Conservation (phyloP, 2,888 invertebrate genomes). For the Philopedon plagiatum region DNA sequence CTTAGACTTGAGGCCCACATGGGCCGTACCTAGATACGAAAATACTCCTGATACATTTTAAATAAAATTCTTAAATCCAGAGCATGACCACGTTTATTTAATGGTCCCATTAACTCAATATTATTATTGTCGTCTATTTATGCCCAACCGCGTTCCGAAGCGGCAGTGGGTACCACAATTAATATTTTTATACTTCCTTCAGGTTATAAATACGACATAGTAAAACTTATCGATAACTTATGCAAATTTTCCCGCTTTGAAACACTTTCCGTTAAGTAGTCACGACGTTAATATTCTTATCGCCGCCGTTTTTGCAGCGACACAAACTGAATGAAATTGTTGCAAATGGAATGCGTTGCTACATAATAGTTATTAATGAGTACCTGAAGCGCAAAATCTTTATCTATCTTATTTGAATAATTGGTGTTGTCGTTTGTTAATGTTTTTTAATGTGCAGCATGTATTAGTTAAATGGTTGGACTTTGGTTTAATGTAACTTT, state of each 20-base stretch:
- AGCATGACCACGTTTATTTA: too few species aligned
- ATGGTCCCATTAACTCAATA: too few species aligned
- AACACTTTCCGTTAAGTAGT: slow-evolving; percentile 9
- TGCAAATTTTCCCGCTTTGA: neutral
- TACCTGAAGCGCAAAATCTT: neutral
- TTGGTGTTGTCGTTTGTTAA: neutral
- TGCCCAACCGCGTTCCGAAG: too few species aligned
- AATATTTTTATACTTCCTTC: neutral
- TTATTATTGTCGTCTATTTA: too few species aligned
- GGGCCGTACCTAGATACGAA: too few species aligned
- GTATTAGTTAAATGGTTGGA: neutral
- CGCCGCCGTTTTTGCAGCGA: slow-evolving; percentile 8
- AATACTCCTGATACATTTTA: too few species aligned
- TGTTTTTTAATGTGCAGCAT: neutral
- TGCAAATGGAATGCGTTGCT: neutral
- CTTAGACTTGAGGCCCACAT: too few species aligned
- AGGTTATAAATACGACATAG: slow-evolving; percentile 1
- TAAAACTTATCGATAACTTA: slow-evolving; percentile 9
- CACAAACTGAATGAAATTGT: slow-evolving; percentile 6
- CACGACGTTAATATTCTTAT: slow-evolving; percentile 7
- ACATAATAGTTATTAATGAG: neutral
- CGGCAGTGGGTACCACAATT: neutral
- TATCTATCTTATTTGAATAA: neutral
- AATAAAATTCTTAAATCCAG: too few species aligned
- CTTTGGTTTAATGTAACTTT: neutral